Evolutionary conservation across 2,113 vertebrate genomes (phyloP), one percentile per base, ranked within the genome.

Genomic region (Marcusenius ussheri): DNA sequence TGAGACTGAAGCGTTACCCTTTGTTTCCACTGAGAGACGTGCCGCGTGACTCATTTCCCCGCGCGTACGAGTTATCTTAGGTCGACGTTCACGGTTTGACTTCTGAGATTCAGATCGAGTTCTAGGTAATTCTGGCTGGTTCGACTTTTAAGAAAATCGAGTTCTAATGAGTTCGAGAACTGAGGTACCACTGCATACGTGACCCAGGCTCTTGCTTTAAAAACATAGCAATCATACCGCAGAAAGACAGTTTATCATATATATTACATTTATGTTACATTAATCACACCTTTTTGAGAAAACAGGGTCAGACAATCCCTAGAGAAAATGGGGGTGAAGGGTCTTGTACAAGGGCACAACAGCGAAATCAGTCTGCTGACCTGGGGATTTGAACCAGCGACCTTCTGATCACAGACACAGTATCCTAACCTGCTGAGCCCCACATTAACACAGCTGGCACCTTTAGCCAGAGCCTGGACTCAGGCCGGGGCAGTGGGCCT

Each of bases 401-500:
- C 62, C 62, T 66, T 66, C 62, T 70, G n/a, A 31, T 31, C n/a
- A 70, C 62, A 31, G n/a, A 27, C 62, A 70, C n/a, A 70, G n/a
- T 70, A 27, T 31, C 9, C 62, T 13, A 66, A 66, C n/a, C 10
- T 10, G 0, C n/a, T 0, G 62, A 70, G n/a, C n/a, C n/a, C n/a
- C 62, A 70, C 31, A 31, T 19, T 42, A 35, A 19, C 5, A 7
- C 35, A 42, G 74, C 70, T 77, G 49, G 49, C 49, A 50, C 49
- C 49, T 50, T 50, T 3, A 50, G 49, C 11, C 49, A 50, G 49
- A 50, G 49, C 11, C 49, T 15, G 35, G 74, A 17, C 35, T 10
- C 45, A 31, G 45, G 45, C 24, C 10, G 1, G 46, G 58, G 66
- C 45, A 15, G 47, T 17, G 88, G 91, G 91, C 90, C 89, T 90